Percentiles rank a stretch among this genome's conserved stretches.
Conservation (phyloP, 2,888 invertebrate genomes). For the Liopterus haemorrhoidalis region DNA sequence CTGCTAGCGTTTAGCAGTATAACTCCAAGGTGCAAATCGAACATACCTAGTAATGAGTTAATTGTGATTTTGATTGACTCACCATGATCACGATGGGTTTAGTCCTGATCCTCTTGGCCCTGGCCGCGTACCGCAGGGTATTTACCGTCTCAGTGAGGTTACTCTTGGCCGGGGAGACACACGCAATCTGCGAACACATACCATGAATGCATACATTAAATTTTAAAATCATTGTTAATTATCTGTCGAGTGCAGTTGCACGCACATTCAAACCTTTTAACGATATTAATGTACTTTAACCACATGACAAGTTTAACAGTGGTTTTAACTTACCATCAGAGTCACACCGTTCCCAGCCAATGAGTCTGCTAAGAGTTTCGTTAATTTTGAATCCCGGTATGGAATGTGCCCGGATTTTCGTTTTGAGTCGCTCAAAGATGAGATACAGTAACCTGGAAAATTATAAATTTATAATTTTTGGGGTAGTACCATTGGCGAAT, state of each 20-base stretch:
- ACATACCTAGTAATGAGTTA: not conserved
- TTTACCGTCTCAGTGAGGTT: constrained; percentile 84
- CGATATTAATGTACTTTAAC: no score
- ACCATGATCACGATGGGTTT: constrained; percentile 93
- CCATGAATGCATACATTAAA: constrained; percentile 7
- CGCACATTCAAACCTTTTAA: constrained; percentile 2
- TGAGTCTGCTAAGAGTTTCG: constrained; percentile 88
- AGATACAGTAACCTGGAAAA: constrained; percentile 82
- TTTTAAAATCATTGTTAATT: not conserved
- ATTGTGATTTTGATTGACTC: constrained; percentile 36
- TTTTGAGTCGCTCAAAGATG: constrained; percentile 78
- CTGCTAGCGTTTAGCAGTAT: not conserved
- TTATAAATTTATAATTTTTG: not conserved
- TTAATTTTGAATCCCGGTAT: constrained; percentile 89
- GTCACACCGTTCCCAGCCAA: constrained; percentile 91
- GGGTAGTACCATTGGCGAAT: no score
- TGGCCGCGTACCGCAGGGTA: constrained; percentile 84
- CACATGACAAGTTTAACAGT: no score
- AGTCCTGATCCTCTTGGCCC: constrained; percentile 87
- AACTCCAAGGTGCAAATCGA: no score
- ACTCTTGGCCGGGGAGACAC: constrained; percentile 82
- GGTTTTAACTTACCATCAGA: constrained; percentile 72
- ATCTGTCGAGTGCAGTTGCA: constrained; percentile 1
- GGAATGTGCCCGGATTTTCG: constrained; percentile 82
- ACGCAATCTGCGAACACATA: constrained; percentile 69